Evolutionary conservation across 2,888 invertebrate species (phyloP).

Genomic region (Caenorhabditis sulstoni): DNA sequence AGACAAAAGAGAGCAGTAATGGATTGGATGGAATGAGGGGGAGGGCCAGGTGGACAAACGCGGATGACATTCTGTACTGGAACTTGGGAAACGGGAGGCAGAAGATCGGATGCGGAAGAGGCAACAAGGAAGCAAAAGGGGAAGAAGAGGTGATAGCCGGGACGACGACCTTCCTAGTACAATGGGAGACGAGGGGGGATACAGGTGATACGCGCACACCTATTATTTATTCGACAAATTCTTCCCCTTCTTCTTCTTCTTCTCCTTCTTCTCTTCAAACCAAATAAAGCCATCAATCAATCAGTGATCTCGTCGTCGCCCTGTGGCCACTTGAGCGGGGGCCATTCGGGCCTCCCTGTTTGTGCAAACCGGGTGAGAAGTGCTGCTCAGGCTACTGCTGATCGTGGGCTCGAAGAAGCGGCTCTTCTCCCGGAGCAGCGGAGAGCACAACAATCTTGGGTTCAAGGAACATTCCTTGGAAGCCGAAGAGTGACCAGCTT

Average conservation of each 20-base stretch:
- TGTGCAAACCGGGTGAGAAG: constrained; percentile 40
- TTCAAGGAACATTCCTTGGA: constrained; percentile 40
- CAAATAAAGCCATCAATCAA: constrained; percentile 52
- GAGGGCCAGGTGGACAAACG: constrained; percentile 42
- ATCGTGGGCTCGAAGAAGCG: background rate
- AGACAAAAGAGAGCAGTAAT: background rate
- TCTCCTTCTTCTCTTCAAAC: constrained; percentile 3
- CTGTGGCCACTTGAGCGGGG: constrained; percentile 34
- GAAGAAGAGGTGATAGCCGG: constrained; percentile 19
- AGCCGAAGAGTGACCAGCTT: constrained; percentile 28
- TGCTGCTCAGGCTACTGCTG: constrained; percentile 12
- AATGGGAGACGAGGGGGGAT: constrained; percentile 3
- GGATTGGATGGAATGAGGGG: background rate
- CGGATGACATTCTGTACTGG: constrained; percentile 13
- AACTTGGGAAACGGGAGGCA: constrained; percentile 20
- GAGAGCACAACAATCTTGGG: constrained; percentile 36
- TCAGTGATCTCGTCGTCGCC: constrained; percentile 32
- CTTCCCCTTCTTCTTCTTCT: constrained; percentile 5
- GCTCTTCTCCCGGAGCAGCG: background rate
- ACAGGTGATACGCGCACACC: constrained; percentile 26
- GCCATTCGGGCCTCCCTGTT: constrained; percentile 44
- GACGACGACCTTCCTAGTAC: constrained; percentile 26
- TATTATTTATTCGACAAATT: constrained; percentile 34
- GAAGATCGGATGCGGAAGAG: background rate
- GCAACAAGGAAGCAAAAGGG: constrained; percentile 18